Conservation (phyloP, 2,113 vertebrate species). For the Potamarius usumacintae region DNA sequence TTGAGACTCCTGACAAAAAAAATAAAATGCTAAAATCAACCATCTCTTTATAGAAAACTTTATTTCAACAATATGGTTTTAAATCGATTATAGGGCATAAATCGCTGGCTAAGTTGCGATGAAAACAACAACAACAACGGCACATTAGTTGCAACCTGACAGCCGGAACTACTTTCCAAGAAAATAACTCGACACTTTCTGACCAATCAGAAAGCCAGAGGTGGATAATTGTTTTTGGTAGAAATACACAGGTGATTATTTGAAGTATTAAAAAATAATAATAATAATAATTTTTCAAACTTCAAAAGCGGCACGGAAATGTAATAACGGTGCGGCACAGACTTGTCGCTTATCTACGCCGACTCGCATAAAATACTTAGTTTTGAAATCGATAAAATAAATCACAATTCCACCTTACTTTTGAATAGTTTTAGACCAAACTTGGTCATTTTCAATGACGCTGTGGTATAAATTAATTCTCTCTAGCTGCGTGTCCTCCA, state of each 20-base stretch:
- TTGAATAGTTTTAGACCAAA: too few relatives aligned
- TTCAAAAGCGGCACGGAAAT: too few relatives aligned
- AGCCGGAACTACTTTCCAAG: background rate
- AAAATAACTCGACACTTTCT: background rate
- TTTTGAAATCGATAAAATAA: too few relatives aligned
- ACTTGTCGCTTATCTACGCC: too few relatives aligned
- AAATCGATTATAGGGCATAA: background rate
- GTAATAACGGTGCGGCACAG: too few relatives aligned
- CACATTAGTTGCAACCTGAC: background rate
- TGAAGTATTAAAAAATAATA: too few relatives aligned
- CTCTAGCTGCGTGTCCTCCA: background rate
- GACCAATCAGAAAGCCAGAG: background rate
- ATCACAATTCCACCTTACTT: too few relatives aligned
- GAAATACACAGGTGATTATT: too few relatives aligned
- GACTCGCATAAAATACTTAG: too few relatives aligned
- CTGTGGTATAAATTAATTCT: background rate
- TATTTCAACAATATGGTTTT: background rate
- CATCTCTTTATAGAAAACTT: background rate
- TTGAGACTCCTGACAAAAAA: background rate
- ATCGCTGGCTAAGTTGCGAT: background rate
- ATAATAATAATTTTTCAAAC: too few relatives aligned
- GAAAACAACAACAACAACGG: background rate
- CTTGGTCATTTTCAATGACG: background rate
- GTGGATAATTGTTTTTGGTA: too few relatives aligned
- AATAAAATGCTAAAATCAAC: background rate